Base-by-base conservation (phyloP, 2,113 vertebrate species). In the Eonycteris spelaea region DNA sequence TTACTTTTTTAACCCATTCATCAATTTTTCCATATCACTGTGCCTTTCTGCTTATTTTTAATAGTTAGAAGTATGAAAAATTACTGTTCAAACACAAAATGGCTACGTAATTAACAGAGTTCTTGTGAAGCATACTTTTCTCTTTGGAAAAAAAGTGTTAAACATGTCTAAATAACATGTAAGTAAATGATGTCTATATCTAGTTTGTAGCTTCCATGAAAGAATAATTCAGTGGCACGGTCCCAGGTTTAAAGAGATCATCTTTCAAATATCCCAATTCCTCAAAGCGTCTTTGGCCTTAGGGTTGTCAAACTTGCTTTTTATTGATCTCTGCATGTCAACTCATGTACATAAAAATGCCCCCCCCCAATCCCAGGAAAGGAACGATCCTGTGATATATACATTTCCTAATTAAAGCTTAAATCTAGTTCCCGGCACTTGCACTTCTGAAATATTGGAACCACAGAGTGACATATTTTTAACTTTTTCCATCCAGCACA, bases 401-500 rank as follows among this genome's bases (percentile, higher is more conserved):
- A 91, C 0, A 2, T 89, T 94, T 90, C 91, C 94, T 97, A 97
- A 97, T 97, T 97, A 96, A 96, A 96, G 83, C 93, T 97, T 97
- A 97, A 98, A 96, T 97, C 91, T 97, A 86, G 91, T 96, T 97
- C 91, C 38, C 91, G 84, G 91, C 43, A 75, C 89, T 96, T 97
- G 91, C 40, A 2, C 95, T 96, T 94, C 94, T 96, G 91, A 97
- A 96, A 87, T 90, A 83, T 96, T 97, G 79, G 63, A 96, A 94
- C 94, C 93, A 96, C 96, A 33, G 65, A 95, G 83, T 95, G 93
- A 97, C 96, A 93, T 97, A 95, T 97, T 94, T 97, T 97, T 93
- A 97, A 97, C 80, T 95, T 97, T 97, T 95, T 82, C 94, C 95
- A 97, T 97, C 95, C 53, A 94, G 97, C 96, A 95, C 48, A 51